Evolutionary conservation across 2,113 vertebrate genomes (phyloP), one percentile per base, ranked within the genome.

Genomic region (Natator depressus): DNA sequence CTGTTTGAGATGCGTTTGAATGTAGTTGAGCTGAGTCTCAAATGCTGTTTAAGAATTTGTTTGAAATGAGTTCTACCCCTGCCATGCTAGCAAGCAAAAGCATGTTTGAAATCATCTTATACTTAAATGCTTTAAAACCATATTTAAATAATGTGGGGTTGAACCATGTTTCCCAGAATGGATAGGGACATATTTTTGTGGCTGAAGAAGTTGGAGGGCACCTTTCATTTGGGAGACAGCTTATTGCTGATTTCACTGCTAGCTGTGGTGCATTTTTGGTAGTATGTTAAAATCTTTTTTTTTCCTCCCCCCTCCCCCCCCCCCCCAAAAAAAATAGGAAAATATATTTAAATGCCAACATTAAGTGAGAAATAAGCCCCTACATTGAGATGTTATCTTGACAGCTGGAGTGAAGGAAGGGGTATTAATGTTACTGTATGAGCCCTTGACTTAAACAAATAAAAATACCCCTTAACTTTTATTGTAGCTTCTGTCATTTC

Each of bases 191-290:
- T 6, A 14, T 35, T 12, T 94, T 84, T 2, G 1, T 31, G 3
- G 35, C 72, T 55, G 27, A 84, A 90, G 69, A 4, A 57, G 3
- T 7, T 47, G 47, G 79, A 87, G 81, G 38, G 3, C 11, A 8
- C 85, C 9, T 16, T 72, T 82, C 3, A 35, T 59, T 5, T 5
- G 22, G 16, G 53, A n/a, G 25, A 81, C 50, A 55, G 57, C 9
- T 46, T 46, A 78, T 46, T 78, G 2, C 24, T 94, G 62, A 29
- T 50, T 92, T 96, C 78, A 46, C 25, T 91, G 35, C 4, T 92
- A 8, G 12, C 0, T 82, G 19, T 3, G 12, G 31, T 75, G 46
- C 0, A 1, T 84, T 80, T 82, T 91, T 86, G 57, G 3, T n/a
- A 42, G n/a, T 2, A 24, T 49, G 13, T 35, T 27, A 81, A 5